Base-by-base conservation (phyloP, 1,140 invertebrate genomes). In the Magallana angulata region DNA sequence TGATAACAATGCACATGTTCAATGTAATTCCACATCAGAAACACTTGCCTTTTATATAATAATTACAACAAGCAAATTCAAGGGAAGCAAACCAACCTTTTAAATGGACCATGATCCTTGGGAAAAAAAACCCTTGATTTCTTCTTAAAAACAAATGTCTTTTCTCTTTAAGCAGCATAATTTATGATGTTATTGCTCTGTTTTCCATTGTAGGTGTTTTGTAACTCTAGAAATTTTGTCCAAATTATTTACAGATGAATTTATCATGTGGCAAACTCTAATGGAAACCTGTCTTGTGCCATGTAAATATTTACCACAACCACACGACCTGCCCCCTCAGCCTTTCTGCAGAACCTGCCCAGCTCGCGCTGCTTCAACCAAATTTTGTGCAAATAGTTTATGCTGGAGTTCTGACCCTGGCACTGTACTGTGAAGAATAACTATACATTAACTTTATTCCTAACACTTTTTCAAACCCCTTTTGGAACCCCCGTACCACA, bases 171-270 rank as follows among this genome's bases (percentile, higher is more conserved):
- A 48, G 36, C 2, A 48, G 36, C 36, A 48, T 48, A 48, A 48
- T 48, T 48, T 48, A 48, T 48, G 36, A 3, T 48, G 36, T 48
- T 48, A 4, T 48, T 48, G 36, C 36, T 48, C 36, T 48, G 36
- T 48, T 76, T 12, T 12, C 18, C 36, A 76, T 76, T 76, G 24
- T 24, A 76, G 24, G 68, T 62, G 60, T 76, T 76, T 76, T 30
- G 68, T 76, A 76, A 76, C 7, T 9, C 18, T 18, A 76, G 68
- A 76, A 76, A 76, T 76, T 36, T 76, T 76, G 68, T 76, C 68
- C 68, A 76, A 76, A 76, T 76, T 76, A 76, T 76, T 76, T 76
- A 76, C 68, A 76, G 68, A 76, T 76, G 68, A 76, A 76, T 76
- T 76, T 24, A 76, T 76, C 68, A 76, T 76, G 68, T 76, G 68